Percentiles rank a stretch among this genome's conserved stretches.
phyloP scores from a whole-genome alignment of 2,797 vertebrate genomes.

The Takifugu rubripes region DNA sequence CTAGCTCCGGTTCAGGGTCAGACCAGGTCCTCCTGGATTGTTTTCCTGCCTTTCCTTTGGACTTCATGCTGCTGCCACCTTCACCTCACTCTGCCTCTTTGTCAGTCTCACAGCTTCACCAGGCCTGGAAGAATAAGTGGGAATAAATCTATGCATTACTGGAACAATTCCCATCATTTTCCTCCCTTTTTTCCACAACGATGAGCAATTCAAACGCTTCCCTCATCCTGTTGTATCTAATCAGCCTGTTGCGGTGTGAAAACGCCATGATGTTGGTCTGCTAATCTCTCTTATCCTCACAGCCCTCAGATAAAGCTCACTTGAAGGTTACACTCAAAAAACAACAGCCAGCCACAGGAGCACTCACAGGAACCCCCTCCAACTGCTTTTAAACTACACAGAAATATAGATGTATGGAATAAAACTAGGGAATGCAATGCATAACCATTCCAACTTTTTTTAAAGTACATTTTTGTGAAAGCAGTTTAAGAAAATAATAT shows the following conservation, averaged over 20 bases:
- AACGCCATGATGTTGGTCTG: conserved; percentile 63
- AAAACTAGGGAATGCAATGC: too few species aligned
- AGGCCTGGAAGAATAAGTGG: conserved; percentile 25
- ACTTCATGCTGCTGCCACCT: conserved; percentile 82
- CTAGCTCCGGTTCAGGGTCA: conserved; percentile 72
- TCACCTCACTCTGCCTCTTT: conserved; percentile 11
- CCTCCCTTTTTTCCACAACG: too few species aligned
- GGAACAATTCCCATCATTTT: too few species aligned
- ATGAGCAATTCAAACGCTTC: conserved; percentile 34
- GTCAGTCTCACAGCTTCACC: conserved; percentile 20
- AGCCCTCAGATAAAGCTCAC: conserved; percentile 56
- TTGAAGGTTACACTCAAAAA: conserved; percentile 71
- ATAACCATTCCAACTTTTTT: too few species aligned
- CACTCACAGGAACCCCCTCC: not conserved
- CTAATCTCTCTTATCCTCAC: conserved; percentile 65
- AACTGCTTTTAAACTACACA: not conserved
- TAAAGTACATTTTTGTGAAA: too few species aligned
- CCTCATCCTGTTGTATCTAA: conserved; percentile 55
- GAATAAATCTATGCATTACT: too few species aligned
- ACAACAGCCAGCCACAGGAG: conserved; percentile 28
- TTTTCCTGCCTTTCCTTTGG: conserved; percentile 84
- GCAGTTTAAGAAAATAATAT: too few species aligned
- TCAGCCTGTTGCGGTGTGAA: conserved; percentile 65
- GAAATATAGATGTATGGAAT: too few species aligned
- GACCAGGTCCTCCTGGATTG: conserved; percentile 66